Evolutionary conservation across 2,797 vertebrate genomes (phyloP), one percentile per base, ranked within the genome.

Genomic region (Lutjanus argentimaculatus): DNA sequence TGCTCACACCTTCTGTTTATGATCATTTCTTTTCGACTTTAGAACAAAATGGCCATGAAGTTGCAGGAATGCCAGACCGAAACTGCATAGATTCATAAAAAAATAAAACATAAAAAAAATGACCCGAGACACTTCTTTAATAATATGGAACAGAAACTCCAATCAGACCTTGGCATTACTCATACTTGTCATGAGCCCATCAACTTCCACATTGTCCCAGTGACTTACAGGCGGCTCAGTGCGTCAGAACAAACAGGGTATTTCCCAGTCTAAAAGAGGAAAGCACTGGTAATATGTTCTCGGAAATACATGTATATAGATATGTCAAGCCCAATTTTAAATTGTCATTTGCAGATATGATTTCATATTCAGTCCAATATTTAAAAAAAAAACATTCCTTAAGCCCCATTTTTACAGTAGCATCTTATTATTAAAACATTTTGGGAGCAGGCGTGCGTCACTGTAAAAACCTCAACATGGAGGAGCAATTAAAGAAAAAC

Each of bases 31-130:
- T 91, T 89, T 80, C 45, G 45, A 88, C 72, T 90, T 91, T 70
- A 79, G 80, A 92, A 87, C 71, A 88, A 93, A 87, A 90, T 89
- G 80, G 85, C 79, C 87, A 79, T 83, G 77, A 82, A 78, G 85
- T 85, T 91, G 89, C 83, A 94, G 93, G 88, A 92, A 93, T 92
- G 89, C 88, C 84, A 89, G 86, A 86, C 86, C 72, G 58, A 91
- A 93, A 94, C 94, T 96, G 95, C 94, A 95, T 96, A 95, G 94
- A 91, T 95, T 95, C 78, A 84, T 89, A 82, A 87, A 95, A 83
- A 72, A 21, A 21, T 9, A 51, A 59, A 71, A 71, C 13, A 56
- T 61, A n/a, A 48, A 71, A 68, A 51, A 62, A 22, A 63, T 58
- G 30, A 72, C 72, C 49, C 6, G 30, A 87, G 71, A 88, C 72